These are phyloP conservation scores for Uria lomvia DNA, from an alignment of 2,113 vertebrate genomes.

Conservation along the genomic window DNA sequence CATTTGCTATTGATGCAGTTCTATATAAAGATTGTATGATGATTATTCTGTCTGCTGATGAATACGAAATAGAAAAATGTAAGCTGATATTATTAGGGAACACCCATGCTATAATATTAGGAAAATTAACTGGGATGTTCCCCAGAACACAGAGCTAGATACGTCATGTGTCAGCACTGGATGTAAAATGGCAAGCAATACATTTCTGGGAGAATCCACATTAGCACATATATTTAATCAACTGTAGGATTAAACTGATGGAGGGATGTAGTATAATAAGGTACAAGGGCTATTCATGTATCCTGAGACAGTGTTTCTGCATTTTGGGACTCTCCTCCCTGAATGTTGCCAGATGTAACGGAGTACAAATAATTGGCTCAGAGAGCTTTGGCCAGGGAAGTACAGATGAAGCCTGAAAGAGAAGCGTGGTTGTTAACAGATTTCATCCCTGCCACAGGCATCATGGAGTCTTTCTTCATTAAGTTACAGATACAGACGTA, in stretches of 20 bases:
- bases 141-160: not conserved
- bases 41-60: not conserved
- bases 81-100: not conserved
- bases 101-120: not conserved
- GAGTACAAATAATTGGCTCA: not conserved
- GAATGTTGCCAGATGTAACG: not conserved
- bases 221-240: not conserved
- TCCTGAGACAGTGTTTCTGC: not conserved
- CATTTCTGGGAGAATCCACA: not conserved
- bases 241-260: not conserved
- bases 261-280: not conserved
- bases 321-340: not conserved
- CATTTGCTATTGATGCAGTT: not conserved
- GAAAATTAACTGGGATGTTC: not conserved
- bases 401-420: not conserved
- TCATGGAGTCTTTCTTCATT: not conserved
- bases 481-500: not conserved
- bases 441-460: not conserved
- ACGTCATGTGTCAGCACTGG: not conserved
- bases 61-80: not conserved
- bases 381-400: not conserved
- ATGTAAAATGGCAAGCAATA: not conserved
- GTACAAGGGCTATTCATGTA: not conserved
- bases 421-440: not conserved
- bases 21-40: not conserved